Evolutionary conservation across 1,140 invertebrate species (phyloP), one percentile per base, ranked within the genome.

Genomic region (Oreohelix idahoensis): DNA sequence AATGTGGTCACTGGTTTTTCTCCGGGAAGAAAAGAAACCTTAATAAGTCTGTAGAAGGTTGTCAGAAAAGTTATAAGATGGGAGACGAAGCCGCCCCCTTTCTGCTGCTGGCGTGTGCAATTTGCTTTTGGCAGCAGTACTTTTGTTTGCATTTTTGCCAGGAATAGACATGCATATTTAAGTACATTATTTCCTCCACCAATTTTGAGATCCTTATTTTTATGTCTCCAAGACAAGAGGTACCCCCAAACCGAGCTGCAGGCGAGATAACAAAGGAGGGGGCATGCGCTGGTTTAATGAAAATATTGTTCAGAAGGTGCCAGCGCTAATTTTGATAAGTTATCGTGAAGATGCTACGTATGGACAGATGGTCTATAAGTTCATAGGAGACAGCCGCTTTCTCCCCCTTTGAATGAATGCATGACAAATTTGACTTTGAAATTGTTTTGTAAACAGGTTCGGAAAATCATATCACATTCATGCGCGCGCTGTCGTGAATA

Each of bases 11-110:
- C 8, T 5, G 36, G 23, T 32, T 71, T 49, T 71, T 49, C 32
- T 45, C 1, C 17, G 11, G 20, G 39, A 39, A 45, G 39, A 39
- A 79, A 66, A 69, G 53, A 69, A 69, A 79, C 36, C 53, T 69
- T 79, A 69, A 79, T 79, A 79, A 79, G 51, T 58, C 58, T 38
- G 77, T 32, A 39, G 36, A 66, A 13, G 23, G 58, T 69, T 79
- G 58, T 79, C 77, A 63, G 53, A 75, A 45, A 75, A 51, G 53
- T 11, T 77, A 53, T 53, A 10, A 77, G 53, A 45, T 66, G 39
- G 77, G 29, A 66, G 26, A 23, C 38, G 1, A 32, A 42, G 36
- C 11, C 53, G 35, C 53, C 53, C 35, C 77, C 2, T 42, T 26
- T 69, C 35, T 66, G 53, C 53, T 35, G 58, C 15, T 36, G 45